A percentile compares a stretch with the other conserved stretches of the same genome.
These are phyloP conservation scores for Oryzias sinensis DNA, from an alignment of 2,797 vertebrate genomes.

Conservation along the genomic window DNA sequence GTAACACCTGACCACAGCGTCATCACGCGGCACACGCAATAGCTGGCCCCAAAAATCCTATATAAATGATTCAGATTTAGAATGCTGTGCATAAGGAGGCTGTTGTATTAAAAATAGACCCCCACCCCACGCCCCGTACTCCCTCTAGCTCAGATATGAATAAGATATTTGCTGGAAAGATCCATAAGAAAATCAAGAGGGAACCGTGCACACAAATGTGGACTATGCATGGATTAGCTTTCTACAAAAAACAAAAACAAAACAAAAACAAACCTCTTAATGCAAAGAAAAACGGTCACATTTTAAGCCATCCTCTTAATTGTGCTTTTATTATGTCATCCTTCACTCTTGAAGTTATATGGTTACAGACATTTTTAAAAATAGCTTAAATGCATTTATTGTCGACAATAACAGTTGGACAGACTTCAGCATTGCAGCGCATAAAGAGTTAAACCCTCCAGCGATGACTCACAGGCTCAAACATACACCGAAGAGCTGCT, in stretches of 20 bases:
- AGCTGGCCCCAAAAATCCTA: slow-evolving; percentile 54
- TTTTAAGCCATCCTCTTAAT: too few relatives aligned
- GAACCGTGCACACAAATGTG: too few relatives aligned
- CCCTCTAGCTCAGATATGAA: slow-evolving; percentile 29
- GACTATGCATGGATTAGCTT: too few relatives aligned
- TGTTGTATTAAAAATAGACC: slow-evolving; percentile 57
- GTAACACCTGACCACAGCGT: slow-evolving; percentile 79
- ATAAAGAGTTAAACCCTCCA: slow-evolving; percentile 71
- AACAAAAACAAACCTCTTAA: too few relatives aligned
- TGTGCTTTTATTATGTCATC: too few relatives aligned
- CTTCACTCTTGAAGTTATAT: too few relatives aligned
- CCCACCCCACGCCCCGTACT: not conserved
- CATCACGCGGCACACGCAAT: slow-evolving; percentile 73
- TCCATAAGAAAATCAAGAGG: not conserved
- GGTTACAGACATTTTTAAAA: too few relatives aligned
- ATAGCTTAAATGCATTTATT: too few relatives aligned
- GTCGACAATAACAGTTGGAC: too few relatives aligned
- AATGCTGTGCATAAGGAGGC: slow-evolving; percentile 51
- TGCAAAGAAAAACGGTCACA: too few relatives aligned
- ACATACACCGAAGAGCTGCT: slow-evolving; percentile 60
- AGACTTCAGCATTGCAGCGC: slow-evolving; percentile 17
- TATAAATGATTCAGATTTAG: slow-evolving; percentile 71
- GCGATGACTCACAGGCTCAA: slow-evolving; percentile 78
- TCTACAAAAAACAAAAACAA: too few relatives aligned
- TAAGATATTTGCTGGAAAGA: slow-evolving; percentile 12